phyloP scores from a whole-genome alignment of 2,888 invertebrate genomes.

The Protodeltote pygarga region DNA sequence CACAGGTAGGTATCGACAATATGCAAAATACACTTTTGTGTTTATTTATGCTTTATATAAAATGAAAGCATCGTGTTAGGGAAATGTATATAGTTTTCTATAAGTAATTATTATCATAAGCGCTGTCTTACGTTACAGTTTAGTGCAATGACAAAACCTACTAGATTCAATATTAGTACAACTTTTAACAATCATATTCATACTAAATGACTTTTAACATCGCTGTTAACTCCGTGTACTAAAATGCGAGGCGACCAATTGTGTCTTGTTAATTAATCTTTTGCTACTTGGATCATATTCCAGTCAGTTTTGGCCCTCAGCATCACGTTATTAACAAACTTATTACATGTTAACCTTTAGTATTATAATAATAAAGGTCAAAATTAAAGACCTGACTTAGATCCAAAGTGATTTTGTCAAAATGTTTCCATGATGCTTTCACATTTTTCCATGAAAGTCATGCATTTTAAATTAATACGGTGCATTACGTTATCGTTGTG shows the following conservation, averaged over 20 bases:
- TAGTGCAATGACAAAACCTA: background rate
- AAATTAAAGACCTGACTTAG: background rate
- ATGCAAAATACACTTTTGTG: background rate
- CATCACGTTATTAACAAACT: background rate
- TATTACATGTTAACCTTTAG: too few relatives aligned
- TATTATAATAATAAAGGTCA: too few relatives aligned
- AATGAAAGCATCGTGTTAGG: background rate
- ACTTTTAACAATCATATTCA: slow-evolving; percentile 14
- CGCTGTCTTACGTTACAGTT: too few relatives aligned
- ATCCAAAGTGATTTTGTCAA: slow-evolving; percentile 3
- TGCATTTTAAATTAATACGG: slow-evolving; percentile 43
- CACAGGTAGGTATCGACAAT: slow-evolving; percentile 88
- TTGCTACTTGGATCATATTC: slow-evolving; percentile 20
- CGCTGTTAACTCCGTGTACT: slow-evolving; percentile 37
- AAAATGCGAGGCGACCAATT: slow-evolving; percentile 44
- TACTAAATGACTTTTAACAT: slow-evolving; percentile 17
- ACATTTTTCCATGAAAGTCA: slow-evolving; percentile 28
- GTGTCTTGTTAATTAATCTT: slow-evolving; percentile 37
- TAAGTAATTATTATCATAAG: too few relatives aligned
- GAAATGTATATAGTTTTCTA: too few relatives aligned
- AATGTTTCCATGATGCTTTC: slow-evolving; percentile 4
- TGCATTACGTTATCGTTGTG: slow-evolving; percentile 47
- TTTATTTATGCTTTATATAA: background rate
- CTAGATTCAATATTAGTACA: background rate
- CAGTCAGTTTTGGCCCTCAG: slow-evolving; percentile 7